A percentile compares a stretch with the other conserved stretches of the same genome.
These are phyloP conservation scores for Armadillidium nasatum DNA, from an alignment of 1,140 invertebrate species.

Conservation along the genomic window DNA sequence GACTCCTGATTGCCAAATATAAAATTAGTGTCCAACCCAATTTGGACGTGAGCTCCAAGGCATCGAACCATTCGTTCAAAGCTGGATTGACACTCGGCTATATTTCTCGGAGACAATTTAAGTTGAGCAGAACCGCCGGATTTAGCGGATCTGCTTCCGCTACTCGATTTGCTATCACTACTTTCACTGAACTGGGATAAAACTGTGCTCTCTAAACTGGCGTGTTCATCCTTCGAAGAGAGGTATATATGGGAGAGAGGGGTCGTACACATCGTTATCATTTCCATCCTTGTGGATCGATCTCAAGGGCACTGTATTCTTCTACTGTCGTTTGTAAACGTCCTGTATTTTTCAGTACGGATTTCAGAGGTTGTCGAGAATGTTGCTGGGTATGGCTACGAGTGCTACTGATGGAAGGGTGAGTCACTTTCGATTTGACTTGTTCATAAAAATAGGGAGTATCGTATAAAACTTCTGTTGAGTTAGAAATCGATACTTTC, in stretches of 20 bases:
- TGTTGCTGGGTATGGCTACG: not conserved
- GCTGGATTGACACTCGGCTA: constrained; percentile 29
- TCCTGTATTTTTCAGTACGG: constrained; percentile 18
- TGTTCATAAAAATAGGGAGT: constrained; percentile 17
- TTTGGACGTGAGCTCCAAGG: constrained; percentile 30
- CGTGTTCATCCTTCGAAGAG: constrained; percentile 22
- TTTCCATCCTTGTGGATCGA: not conserved
- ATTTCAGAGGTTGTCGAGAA: constrained; percentile 22
- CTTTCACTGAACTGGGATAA: constrained; percentile 11
- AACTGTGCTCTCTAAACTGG: not conserved
- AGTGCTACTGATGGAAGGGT: no score
- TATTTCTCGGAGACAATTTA: constrained; percentile 1
- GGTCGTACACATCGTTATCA: constrained; percentile 26
- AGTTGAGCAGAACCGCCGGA: not conserved
- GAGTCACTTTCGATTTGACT: not conserved
- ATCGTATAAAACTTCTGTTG: constrained; percentile 29
- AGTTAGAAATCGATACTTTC: constrained; percentile 30
- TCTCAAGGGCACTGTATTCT: not conserved
- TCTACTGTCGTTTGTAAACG: not conserved
- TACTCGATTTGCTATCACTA: constrained; percentile 2
- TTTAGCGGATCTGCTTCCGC: not conserved
- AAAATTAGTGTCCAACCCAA: constrained; percentile 42
- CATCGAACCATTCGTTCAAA: constrained; percentile 39
- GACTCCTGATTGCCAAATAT: constrained; percentile 43
- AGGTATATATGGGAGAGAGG: constrained; percentile 28